Conservation (phyloP, 35 echinoderm and acorn worm genomes). For the Lytechinus pictus region DNA sequence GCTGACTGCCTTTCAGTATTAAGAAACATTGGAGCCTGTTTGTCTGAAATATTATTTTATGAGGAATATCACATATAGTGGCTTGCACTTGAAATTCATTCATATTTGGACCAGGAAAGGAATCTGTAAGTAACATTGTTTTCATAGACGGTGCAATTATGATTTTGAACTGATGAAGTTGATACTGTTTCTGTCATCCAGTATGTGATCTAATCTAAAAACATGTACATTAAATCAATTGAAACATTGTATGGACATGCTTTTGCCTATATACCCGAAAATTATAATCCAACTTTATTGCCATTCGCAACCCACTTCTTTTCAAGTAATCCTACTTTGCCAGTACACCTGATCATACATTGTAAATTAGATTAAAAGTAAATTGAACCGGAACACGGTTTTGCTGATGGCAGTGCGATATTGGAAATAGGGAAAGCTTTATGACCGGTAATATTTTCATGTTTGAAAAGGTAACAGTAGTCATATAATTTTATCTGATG, state of each 20-base stretch:
- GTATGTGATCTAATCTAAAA: no score
- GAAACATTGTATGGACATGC: no score
- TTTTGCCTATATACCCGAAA: no score
- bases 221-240: no score
- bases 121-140: not conserved
- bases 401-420: not conserved
- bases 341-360: not conserved
- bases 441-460: not conserved
- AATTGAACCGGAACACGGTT: not conserved
- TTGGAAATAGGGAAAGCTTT: not conserved
- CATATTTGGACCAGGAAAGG: not conserved
- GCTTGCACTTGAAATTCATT: not conserved
- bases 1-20: not conserved
- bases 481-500: not conserved
- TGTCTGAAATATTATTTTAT: not conserved
- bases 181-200: no score
- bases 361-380: not conserved
- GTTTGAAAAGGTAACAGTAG: slow-evolving; percentile 18
- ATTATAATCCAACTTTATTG: no score
- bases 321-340: no score
- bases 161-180: no score
- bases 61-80: not conserved
- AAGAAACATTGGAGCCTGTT: not conserved
- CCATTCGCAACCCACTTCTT: no score
- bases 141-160: no score